Conservation (phyloP, 2,797 vertebrate species). For the Phrynocephalus vlangalii region DNA sequence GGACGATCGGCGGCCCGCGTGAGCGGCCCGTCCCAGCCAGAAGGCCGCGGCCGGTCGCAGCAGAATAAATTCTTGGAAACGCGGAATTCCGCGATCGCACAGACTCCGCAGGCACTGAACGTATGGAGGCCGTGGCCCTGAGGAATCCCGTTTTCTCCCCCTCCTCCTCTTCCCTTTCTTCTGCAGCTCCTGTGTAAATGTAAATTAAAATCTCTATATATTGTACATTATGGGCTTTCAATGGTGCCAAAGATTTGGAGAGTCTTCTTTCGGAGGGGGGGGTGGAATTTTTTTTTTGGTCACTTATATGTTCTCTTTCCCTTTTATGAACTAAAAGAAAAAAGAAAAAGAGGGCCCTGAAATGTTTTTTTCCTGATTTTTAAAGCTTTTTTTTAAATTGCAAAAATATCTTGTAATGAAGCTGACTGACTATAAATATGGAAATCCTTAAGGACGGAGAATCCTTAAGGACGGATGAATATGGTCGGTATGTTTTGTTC, state of each 20-base stretch:
- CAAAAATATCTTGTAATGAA: background rate
- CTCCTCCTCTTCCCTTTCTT: background rate
- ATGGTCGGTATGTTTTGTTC: background rate
- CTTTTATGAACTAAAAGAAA: background rate
- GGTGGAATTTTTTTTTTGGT: background rate
- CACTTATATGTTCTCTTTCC: background rate
- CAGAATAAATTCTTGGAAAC: slow-evolving; percentile 12
- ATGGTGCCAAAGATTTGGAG: background rate
- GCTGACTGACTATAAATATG: background rate
- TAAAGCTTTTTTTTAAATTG: background rate
- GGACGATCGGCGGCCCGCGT: background rate
- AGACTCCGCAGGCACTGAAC: background rate
- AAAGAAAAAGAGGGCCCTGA: too few species aligned
- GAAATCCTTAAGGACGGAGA: background rate
- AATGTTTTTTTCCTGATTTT: background rate
- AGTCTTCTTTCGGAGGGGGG: background rate
- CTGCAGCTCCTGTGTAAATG: slow-evolving; percentile 8
- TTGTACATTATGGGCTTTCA: background rate
- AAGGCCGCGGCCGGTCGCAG: background rate
- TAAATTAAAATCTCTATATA: slow-evolving; percentile 24
- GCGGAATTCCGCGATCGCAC: background rate
- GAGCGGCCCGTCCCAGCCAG: background rate
- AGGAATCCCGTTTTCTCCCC: background rate
- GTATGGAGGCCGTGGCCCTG: slow-evolving; percentile 43
- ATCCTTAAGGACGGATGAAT: background rate